Conservation (phyloP, 2,797 vertebrate species). For the Tenualosa thibaudeaui region DNA sequence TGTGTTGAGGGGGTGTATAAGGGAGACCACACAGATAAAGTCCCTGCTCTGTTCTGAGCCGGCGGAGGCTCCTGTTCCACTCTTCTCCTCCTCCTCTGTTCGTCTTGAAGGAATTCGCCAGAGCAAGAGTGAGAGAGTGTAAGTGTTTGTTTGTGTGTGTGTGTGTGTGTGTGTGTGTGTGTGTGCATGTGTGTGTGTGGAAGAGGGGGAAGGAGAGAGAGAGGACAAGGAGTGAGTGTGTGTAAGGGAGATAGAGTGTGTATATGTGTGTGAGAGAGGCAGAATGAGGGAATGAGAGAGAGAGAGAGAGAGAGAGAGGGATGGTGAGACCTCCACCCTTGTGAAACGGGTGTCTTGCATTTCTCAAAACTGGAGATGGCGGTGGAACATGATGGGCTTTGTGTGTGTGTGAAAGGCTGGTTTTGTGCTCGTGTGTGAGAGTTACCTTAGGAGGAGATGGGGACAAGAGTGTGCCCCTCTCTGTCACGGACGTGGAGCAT, state of each 20-base stretch:
- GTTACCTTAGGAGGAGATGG: slow-evolving; percentile 1
- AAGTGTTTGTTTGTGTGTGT: not conserved
- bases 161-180: not conserved
- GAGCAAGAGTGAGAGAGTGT: not conserved
- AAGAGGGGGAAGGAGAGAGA: not conserved
- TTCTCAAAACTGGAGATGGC: slow-evolving; percentile 21
- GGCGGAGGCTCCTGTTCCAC: slow-evolving; percentile 3
- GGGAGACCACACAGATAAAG: slow-evolving; percentile 12
- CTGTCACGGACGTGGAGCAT: slow-evolving; percentile 24
- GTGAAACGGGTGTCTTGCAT: slow-evolving; percentile 10
- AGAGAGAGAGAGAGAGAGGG: not conserved
- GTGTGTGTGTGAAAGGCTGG: not conserved
- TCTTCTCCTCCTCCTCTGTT: slow-evolving; percentile 11
- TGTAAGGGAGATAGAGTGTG: not conserved
- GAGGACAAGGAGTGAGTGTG: not conserved
- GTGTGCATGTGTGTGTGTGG: not conserved
- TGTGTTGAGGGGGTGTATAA: not conserved
- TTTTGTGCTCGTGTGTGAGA: slow-evolving; percentile 19
- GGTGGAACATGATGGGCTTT: slow-evolving; percentile 7
- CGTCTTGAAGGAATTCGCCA: not conserved
- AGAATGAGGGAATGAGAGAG: not conserved
- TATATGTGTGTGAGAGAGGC: not conserved
- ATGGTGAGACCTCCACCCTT: not conserved
- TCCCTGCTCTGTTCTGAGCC: slow-evolving; percentile 8
- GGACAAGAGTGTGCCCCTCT: not conserved